Base-by-base conservation (phyloP, 1,140 invertebrate species). In the Euglossa dilemma region DNA sequence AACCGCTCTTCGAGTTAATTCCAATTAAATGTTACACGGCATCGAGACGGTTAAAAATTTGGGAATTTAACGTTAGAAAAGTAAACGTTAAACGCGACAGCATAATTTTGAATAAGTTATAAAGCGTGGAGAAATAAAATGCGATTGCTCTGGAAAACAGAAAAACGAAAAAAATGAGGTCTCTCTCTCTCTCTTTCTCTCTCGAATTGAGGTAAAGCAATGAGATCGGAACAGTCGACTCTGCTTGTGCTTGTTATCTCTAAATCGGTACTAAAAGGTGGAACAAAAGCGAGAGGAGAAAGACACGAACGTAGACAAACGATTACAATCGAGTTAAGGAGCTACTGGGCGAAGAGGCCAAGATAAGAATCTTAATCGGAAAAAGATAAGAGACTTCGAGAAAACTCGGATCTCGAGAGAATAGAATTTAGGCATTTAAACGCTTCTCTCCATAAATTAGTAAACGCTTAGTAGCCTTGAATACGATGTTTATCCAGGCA, bases 341-440 rank as follows among this genome's bases (percentile, higher is more conserved):
- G 63, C 63, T 64, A 64, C 63, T 25, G 2, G 52, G 16, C 12
- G 16, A 54, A n/a, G 63, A 64, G 28, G 63, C 18, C 36, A 28
- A 28, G 63, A 64, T 64, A 64, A 64, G 63, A 5, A 64, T 64
- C 63, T 64, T 64, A 64, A 64, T 64, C 63, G 28, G 18, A 64
- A 23, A 6, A 36, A 64, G 63, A 64, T 64, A 64, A 64, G 18
- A 64, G 18, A 64, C 16, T 9, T 28, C 4, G 63, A 36, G 16
- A 18, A 25, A 18, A 20, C 36, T 36, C 63, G 36, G 7, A 28
- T 3, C 28, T 20, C 25, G 0, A 36, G 63, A 36, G 63, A 36
- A 28, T 36, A 25, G 28, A 64, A 64, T 36, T 64, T 61, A n/a
- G 25, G 14, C n/a, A 61, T 25, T 61, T 3, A 16, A 61, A 61